A percentile compares a stretch with the other conserved stretches of the same genome.
These are phyloP conservation scores for Drosophila murphyi DNA, from an alignment of 1,140 invertebrate genomes.

Conservation along the genomic window DNA sequence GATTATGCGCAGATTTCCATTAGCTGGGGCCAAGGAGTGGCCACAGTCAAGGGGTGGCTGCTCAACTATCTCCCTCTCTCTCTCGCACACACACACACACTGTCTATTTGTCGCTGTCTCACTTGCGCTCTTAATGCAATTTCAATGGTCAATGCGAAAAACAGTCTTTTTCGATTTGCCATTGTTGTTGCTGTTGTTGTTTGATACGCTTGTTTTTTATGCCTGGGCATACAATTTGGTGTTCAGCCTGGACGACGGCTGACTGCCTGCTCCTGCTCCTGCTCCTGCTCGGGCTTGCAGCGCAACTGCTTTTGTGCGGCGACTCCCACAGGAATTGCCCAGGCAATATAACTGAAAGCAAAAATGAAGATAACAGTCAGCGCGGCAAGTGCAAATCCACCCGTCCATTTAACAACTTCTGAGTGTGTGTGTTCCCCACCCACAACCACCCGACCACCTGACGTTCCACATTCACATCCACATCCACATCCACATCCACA, in stretches of 20 bases:
- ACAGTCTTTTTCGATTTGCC: constrained; percentile 79
- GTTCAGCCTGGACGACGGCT: constrained; percentile 45
- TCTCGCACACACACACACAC: not conserved
- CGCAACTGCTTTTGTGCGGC: constrained; percentile 6
- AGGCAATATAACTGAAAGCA: constrained; percentile 84
- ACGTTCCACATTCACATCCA: constrained; percentile 3
- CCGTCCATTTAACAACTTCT: constrained; percentile 84
- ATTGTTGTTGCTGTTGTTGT: constrained; percentile 48
- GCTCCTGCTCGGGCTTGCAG: not conserved
- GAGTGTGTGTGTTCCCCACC: constrained; percentile 28
- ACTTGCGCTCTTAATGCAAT: constrained; percentile 71
- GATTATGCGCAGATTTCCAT: constrained; percentile 84
- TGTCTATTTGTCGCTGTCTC: not conserved
- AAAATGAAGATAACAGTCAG: constrained; percentile 84
- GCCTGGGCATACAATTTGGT: constrained; percentile 70
- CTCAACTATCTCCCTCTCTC: not conserved
- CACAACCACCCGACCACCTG: constrained; percentile 33
- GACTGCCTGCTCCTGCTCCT: not conserved
- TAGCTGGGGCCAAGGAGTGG: constrained; percentile 45
- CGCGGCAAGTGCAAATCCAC: constrained; percentile 84
- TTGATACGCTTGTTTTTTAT: constrained; percentile 80
- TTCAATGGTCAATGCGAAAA: constrained; percentile 72
- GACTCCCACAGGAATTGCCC: constrained; percentile 81
- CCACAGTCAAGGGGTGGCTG: constrained; percentile 26
- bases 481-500: constrained; percentile 7